Base-by-base conservation (phyloP, 2,888 invertebrate species). In the Diloba caeruleocephala region DNA sequence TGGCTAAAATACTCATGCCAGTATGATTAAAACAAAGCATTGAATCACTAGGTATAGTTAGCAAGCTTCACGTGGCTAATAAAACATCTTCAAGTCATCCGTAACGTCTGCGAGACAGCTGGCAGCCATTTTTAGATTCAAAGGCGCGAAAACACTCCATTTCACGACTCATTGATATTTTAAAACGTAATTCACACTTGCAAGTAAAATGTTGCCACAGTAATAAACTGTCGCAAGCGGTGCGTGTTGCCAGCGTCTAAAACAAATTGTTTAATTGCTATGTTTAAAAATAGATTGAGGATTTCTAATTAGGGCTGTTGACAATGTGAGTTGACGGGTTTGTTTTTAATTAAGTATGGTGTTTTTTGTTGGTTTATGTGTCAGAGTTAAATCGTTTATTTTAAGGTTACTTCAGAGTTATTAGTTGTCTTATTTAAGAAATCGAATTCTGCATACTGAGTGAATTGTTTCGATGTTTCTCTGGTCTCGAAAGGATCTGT, bases 211-310 rank as follows among this genome's bases (percentile, higher is more conserved):
- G 90, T 90, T 89, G 91, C 88, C 83, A 80, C 56, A 77, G 85
- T 76, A 82, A 90, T 91, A 91, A 91, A 91, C 75, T 76, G 87
- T 57, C 52, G 74, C 76, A 77, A 85, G 78, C 79, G 80, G 80
- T 86, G 78, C 90, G 88, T 87, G 75, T 77, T 87, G 86, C 82
- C 84, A 88, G 71, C 70, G 71, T 74, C 72, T 82, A 80, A 84
- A 85, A 90, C 90, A 91, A 91, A 90, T 92, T 92, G 87, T 89
- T 89, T 91, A 91, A 91, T 92, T 88, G 89, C 86, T 62, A 72
- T 57, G 58, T 71, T 50, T 69, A 63, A 17, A 51, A 53, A 52
- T 69, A 72, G 65, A 46, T 34, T 9, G 52, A 17, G 31, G 36
- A 49, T 56, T 62, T 64, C 48, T 71, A 68, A 71, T 71, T 68